Evolutionary conservation across 2,113 vertebrate genomes (phyloP).

Genomic region (Pongo pygmaeus): DNA sequence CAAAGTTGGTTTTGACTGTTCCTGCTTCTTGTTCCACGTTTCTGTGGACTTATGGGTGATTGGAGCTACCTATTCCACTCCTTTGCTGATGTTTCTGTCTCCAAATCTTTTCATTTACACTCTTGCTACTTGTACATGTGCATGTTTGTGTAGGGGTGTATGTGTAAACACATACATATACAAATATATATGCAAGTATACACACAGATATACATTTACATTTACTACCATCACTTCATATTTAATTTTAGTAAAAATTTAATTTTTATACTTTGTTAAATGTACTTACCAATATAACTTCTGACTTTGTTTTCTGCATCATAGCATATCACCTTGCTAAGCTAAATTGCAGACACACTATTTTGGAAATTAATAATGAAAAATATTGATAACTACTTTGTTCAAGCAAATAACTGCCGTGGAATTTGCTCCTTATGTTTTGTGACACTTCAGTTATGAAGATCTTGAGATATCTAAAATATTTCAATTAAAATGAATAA

Average conservation of each 20-base stretch:
- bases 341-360: not conserved
- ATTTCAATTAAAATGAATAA: not conserved
- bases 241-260: not conserved
- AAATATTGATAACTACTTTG: not conserved
- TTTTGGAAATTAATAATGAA: not conserved
- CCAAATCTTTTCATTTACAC: not conserved
- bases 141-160: not conserved
- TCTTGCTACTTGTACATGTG: not conserved
- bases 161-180: not conserved
- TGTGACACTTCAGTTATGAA: not conserved
- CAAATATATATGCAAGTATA: not conserved
- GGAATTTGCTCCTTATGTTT: not conserved
- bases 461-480: not conserved
- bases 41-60: not conserved
- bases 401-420: not conserved
- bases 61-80: not conserved
- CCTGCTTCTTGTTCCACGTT: not conserved
- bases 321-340: not conserved
- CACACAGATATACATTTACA: not conserved
- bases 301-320: not conserved
- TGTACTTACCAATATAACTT: not conserved
- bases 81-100: not conserved
- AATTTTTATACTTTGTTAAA: not conserved
- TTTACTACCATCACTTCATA: not conserved
- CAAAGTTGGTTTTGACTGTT: not conserved